Conservation (phyloP, 2,113 vertebrate species). For the Alouatta palliata region DNA sequence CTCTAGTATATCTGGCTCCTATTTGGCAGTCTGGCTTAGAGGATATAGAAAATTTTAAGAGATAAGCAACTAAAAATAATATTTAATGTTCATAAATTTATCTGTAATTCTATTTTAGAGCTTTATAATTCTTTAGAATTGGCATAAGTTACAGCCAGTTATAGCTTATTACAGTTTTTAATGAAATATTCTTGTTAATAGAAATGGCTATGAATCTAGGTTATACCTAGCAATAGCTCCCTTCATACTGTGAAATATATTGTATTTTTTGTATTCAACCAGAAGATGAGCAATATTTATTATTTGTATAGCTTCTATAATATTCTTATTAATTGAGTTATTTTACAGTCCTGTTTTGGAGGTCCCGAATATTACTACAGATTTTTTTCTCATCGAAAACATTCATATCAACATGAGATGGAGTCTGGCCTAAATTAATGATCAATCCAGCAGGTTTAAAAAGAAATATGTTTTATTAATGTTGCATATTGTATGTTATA, state of each 20-base stretch:
- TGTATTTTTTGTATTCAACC: not conserved
- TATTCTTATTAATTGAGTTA: not conserved
- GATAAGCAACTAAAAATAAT: not conserved
- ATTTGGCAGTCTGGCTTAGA: not conserved
- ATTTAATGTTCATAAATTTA: not conserved
- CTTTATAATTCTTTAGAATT: not conserved
- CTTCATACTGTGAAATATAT: not conserved
- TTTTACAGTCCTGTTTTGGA: not conserved
- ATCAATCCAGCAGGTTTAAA: not conserved
- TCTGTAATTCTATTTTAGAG: not conserved
- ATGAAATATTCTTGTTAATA: not conserved
- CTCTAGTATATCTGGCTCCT: not conserved
- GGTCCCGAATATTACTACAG: not conserved
- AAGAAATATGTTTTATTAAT: not conserved
- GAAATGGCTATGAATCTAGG: not conserved
- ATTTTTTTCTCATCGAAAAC: not conserved
- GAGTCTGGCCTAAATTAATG: not conserved
- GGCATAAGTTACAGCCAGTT: not conserved
- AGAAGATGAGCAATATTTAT: not conserved
- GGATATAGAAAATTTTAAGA: not conserved
- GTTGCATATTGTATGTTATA: not conserved
- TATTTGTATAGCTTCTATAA: not conserved
- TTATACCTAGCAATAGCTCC: not conserved
- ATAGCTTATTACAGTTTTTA: not conserved
- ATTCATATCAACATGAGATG: slow-evolving; percentile 11